These are phyloP conservation scores for Caenorhabditis sp. DNA, from an alignment of 2,888 invertebrate species.

Conservation along the genomic window DNA sequence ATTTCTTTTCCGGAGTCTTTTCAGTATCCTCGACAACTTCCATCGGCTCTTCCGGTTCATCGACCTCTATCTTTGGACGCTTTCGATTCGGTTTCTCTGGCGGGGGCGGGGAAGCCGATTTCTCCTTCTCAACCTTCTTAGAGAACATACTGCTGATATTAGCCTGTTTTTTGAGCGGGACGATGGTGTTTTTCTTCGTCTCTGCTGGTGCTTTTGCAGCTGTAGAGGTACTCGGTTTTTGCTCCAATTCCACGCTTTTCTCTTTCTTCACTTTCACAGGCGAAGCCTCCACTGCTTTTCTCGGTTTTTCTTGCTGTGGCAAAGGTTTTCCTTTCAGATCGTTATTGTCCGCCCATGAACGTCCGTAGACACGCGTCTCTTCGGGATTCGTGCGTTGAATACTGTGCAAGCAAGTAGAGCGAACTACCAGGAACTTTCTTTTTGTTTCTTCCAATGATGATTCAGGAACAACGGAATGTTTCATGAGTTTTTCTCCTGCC, in stretches of 20 bases:
- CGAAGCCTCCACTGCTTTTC: neutral
- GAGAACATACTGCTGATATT: slow-evolving; percentile 47
- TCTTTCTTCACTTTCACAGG: slow-evolving; percentile 32
- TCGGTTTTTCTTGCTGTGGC: slow-evolving; percentile 13
- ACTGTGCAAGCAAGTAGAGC: slow-evolving; percentile 55
- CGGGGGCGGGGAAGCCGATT: slow-evolving; percentile 25
- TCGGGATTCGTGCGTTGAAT: slow-evolving; percentile 63
- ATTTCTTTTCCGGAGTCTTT: slow-evolving; percentile 41
- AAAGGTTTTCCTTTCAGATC: slow-evolving; percentile 38
- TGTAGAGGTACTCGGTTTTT: slow-evolving; percentile 22
- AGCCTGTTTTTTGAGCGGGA: slow-evolving; percentile 36
- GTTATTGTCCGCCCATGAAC: slow-evolving; percentile 56
- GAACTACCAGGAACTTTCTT: slow-evolving; percentile 26
- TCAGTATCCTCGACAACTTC: neutral
- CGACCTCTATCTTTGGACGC: slow-evolving; percentile 57
- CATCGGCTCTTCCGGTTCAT: slow-evolving; percentile 34
- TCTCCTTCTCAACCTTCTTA: slow-evolving; percentile 33
- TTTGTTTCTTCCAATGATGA: slow-evolving; percentile 33
- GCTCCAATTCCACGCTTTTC: slow-evolving; percentile 31
- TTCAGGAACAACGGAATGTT: slow-evolving; percentile 51
- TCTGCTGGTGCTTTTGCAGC: slow-evolving; percentile 10
- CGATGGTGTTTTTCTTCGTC: slow-evolving; percentile 16
- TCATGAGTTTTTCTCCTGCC: slow-evolving; percentile 24
- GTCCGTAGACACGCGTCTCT: slow-evolving; percentile 59
- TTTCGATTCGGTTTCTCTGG: slow-evolving; percentile 34